These are phyloP conservation scores for Saxidomus purpurata DNA, from an alignment of 1,140 invertebrate species.

Conservation along the genomic window DNA sequence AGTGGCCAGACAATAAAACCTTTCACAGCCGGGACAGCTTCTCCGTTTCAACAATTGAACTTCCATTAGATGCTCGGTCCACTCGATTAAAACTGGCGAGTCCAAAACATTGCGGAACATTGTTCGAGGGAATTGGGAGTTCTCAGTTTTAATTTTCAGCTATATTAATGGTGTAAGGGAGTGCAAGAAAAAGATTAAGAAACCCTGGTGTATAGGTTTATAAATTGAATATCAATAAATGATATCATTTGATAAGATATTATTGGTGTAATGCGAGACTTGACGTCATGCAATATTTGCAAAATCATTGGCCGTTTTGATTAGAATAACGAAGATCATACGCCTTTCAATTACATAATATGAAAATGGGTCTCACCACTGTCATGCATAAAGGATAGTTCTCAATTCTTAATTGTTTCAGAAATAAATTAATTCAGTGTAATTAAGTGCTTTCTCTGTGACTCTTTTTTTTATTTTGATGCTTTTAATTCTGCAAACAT, in stretches of 20 bases:
- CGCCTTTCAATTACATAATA: no score
- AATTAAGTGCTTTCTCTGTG: no score
- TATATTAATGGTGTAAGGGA: constrained; percentile 33
- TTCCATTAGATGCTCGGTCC: constrained; percentile 47
- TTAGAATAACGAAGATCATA: no score
- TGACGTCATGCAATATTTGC: not conserved
- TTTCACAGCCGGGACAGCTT: not conserved
- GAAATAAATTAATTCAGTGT: no score
- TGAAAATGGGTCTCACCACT: no score
- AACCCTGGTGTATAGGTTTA: constrained; percentile 5
- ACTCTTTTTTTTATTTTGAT: no score
- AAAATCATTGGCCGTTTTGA: not conserved
- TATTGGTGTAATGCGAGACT: not conserved
- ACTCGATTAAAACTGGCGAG: constrained; percentile 44
- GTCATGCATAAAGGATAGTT: no score
- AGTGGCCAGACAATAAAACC: not conserved
- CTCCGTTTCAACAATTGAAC: constrained; percentile 33
- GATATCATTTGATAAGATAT: not conserved
- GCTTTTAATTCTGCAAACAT: no score
- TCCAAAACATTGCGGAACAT: constrained; percentile 43
- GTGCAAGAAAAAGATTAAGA: constrained; percentile 56
- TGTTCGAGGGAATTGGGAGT: constrained; percentile 63
- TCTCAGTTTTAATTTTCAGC: constrained; percentile 41
- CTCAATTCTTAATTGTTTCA: no score
- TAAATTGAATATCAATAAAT: constrained; percentile 53